Evolutionary conservation across 2,797 vertebrate genomes (phyloP), one percentile per base, ranked within the genome.

Genomic region (Myotis planiceps): DNA sequence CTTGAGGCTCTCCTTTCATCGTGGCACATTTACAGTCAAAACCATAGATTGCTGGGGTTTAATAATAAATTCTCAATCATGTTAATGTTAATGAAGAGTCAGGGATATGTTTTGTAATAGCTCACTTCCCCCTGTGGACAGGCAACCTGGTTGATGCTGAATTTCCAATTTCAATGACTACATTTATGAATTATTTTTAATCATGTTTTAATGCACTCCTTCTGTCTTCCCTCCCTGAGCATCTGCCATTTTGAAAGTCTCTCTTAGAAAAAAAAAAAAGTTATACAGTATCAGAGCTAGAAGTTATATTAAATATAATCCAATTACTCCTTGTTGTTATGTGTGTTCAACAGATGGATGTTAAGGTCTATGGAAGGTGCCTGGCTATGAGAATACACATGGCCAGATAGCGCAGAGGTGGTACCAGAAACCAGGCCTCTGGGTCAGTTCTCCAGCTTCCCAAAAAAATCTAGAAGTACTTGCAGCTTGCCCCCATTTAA

Each of bases 21-120:
- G 37, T 49, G 42, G 16, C 65, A 37, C 29, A 34, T 89, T 82
- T 74, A 76, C 3, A 86, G n/a, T 45, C 19, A 65, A 75, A 92
- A 92, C 75, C 34, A 60, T 47, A 88, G 4, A 69, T 78, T 92
- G 8, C 27, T 79, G 75, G 23, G 63, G 7, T 72, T 95, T 92
- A 90, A 94, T 95, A 93, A 76, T 47, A 71, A 86, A 96, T 84
- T 68, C 23, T 85, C 45, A 45, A 37, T 87, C 42, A 76, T 66
- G 18, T 79, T 29, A 88, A 29, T 63, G 29, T 60, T 78, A 71
- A 53, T 55, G 47, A 76, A 91, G 79, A 95, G 6, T 75, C 47
- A 94, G 45, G 14, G 8, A 32, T 81, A 37, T 49, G 18, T 37
- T 88, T 39, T 60, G 3, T 49, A 65, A 74, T 66, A 68, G 21